Evolutionary conservation across 1,140 invertebrate species (phyloP), one percentile per base, ranked within the genome.

Genomic region (Goniozus legneri): DNA sequence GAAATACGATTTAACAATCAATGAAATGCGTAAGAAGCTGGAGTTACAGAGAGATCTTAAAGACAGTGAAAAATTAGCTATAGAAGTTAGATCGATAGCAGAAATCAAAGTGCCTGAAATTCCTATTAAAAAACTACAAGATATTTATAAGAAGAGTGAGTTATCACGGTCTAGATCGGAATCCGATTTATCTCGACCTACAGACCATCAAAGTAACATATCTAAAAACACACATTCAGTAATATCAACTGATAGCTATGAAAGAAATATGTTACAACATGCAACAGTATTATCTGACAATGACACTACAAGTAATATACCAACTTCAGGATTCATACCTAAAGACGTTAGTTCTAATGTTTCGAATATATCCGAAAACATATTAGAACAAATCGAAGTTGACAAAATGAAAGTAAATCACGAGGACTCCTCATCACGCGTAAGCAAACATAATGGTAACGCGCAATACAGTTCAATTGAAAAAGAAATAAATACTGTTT

Each of bases 71-170:
- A 75, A 73, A 44, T 47, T 73, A 31, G 71, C 70, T 0, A 74
- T 75, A 40, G 74, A 75, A 34, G 64, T 67, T 0, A 68, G 60
- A 47, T 66, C 66, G 6, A 58, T 75, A 3, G 64, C 62, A 14
- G 66, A 76, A 22, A 73, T 71, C 18, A 76, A 73, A 70, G 66
- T 75, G 62, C 74, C 74, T 55, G 71, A 76, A 48, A 70, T 75
- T 32, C 65, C 71, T 0, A 60, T 73, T 10, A 72, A 76, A 37
- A 63, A 59, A 14, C 69, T 76, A 46, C 67, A 73, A 44, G 70
- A 75, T 21, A 67, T 74, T 38, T 75, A 71, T 39, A 67, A 64
- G 43, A 74, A 44, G 7, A 69, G 58, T 30, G 68, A 73, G 46
- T 54, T 75, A 32, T 42, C 71, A 20, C 56, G 67, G 12, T 75